Conservation (phyloP, 2,797 vertebrate genomes). For the Dicrostonyx torquatus region DNA sequence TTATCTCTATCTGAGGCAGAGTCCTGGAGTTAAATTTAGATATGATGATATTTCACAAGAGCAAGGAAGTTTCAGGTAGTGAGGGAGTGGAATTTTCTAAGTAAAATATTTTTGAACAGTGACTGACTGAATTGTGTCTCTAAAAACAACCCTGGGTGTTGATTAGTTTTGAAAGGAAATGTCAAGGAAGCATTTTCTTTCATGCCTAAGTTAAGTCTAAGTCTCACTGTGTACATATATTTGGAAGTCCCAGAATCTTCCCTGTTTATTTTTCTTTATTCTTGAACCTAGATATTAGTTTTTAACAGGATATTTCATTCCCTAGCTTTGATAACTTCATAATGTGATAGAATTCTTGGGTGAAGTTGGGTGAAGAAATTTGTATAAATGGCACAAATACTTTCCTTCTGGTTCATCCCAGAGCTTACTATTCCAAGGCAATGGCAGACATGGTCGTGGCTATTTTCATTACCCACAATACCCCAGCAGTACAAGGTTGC, state of each 20-base stretch:
- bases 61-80: conserved; percentile 58
- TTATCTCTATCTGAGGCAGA: neutral
- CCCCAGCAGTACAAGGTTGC: conserved; percentile 65
- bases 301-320: conserved; percentile 15
- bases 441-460: neutral
- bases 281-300: neutral
- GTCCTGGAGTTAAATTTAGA: neutral
- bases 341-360: neutral
- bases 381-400: neutral
- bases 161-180: conserved; percentile 77
- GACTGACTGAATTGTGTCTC: conserved; percentile 57
- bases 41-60: neutral
- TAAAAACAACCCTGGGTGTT: conserved; percentile 51
- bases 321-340: conserved; percentile 13
- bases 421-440: conserved; percentile 41
- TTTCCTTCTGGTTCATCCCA: conserved; percentile 38
- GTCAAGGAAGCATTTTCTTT: conserved; percentile 74
- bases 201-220: conserved; percentile 30
- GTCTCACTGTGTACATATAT: conserved; percentile 32
- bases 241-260: conserved; percentile 37
- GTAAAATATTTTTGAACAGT: conserved; percentile 55
- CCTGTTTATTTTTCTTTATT: conserved; percentile 40
- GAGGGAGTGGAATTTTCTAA: conserved; percentile 35
- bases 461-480: conserved; percentile 1
- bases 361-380: conserved; percentile 33